A percentile compares a stretch with the other conserved stretches of the same genome.
Evolutionary conservation across 1,140 invertebrate species (phyloP).

Genomic region (Mylabris phalerata): DNA sequence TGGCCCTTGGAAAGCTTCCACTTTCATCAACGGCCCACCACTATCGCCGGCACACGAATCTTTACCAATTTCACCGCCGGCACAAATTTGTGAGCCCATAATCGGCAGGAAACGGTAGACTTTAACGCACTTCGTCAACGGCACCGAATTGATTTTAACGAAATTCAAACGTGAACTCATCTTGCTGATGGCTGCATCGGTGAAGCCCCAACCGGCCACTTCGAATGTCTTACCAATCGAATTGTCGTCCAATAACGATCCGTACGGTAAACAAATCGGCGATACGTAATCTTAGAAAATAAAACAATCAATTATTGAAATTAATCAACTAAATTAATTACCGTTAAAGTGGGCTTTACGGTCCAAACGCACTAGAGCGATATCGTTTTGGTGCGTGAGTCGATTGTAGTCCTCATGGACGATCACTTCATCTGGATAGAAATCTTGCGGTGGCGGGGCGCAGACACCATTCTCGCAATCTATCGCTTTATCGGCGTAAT

Average conservation of each 20-base stretch:
- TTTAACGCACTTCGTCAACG: constrained; percentile 36
- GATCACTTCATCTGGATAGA: constrained; percentile 42
- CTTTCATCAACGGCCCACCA: constrained; percentile 61
- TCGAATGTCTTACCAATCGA: constrained; percentile 43
- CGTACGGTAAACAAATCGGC: constrained; percentile 49
- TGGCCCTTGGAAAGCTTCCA: constrained; percentile 35
- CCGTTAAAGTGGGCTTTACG: constrained; percentile 28
- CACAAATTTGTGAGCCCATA: constrained; percentile 29
- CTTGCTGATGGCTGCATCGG: constrained; percentile 18
- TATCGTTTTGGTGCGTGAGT: constrained; percentile 57
- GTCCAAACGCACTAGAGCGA: constrained; percentile 55
- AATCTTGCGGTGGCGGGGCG: constrained; percentile 50
- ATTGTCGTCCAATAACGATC: constrained; percentile 31
- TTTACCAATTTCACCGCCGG: constrained; percentile 33
- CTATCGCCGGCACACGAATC: constrained; percentile 64
- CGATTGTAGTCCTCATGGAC: constrained; percentile 48
- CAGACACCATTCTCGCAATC: constrained; percentile 53
- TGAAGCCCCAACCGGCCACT: constrained; percentile 51
- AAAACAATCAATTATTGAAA: neutral
- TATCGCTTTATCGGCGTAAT: constrained; percentile 45
- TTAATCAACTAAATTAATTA: no score
- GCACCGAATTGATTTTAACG: constrained; percentile 43
- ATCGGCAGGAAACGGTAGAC: neutral
- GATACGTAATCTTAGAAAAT: constrained; percentile 6
- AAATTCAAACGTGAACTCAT: constrained; percentile 37